phyloP scores from a whole-genome alignment of 2,113 vertebrate species.

The Phrynosoma blainvillii region DNA sequence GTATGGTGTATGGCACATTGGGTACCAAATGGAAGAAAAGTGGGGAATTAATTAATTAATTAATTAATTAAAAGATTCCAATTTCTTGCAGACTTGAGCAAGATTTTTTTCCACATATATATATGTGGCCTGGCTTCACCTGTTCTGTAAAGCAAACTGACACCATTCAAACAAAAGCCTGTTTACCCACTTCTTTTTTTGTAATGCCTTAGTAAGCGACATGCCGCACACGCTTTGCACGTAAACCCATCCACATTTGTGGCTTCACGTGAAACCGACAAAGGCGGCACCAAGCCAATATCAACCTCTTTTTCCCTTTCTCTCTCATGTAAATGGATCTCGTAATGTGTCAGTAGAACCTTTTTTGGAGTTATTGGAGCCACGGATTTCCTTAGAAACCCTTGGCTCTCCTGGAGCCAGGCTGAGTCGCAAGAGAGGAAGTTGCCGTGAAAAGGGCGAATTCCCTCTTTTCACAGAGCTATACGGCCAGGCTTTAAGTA shows the following conservation, averaged over 20 bases:
- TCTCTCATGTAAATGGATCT: background rate
- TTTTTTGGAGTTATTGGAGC: constrained; percentile 8
- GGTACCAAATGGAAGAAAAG: too few relatives aligned
- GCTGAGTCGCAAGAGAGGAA: constrained; percentile 46
- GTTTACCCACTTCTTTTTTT: background rate
- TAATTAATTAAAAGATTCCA: too few relatives aligned
- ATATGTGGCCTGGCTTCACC: background rate
- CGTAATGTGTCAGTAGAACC: constrained; percentile 11
- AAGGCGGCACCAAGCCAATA: background rate
- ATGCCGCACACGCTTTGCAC: background rate
- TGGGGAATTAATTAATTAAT: too few relatives aligned
- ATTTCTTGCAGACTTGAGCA: background rate
- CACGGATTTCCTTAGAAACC: constrained; percentile 63
- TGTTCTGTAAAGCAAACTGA: background rate
- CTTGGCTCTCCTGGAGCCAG: constrained; percentile 67
- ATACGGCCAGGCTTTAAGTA: constrained; percentile 46
- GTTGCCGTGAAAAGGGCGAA: background rate
- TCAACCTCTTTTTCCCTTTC: background rate
- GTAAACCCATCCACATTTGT: background rate
- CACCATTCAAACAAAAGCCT: background rate
- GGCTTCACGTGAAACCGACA: background rate
- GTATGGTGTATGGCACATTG: too few relatives aligned
- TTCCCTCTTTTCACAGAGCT: constrained; percentile 33
- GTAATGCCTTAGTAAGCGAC: background rate
- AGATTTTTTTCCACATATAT: background rate